Percentiles rank a stretch among this genome's conserved stretches.
phyloP scores from a whole-genome alignment of 2,113 vertebrate species.

The Motacilla tschutschensis region DNA sequence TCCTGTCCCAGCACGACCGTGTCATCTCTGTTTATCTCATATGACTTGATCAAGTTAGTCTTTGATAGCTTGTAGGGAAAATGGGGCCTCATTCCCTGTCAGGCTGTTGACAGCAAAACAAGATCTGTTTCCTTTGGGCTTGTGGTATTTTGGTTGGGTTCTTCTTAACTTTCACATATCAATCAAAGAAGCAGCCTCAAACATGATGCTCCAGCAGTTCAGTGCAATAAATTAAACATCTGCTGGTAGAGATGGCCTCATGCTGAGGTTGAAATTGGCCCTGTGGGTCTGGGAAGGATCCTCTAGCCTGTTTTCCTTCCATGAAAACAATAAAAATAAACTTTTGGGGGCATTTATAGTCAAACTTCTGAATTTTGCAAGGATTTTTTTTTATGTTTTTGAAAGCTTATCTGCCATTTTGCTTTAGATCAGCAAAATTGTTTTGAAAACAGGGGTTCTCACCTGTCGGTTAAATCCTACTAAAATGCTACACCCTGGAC shows the following conservation, averaged over 20 bases:
- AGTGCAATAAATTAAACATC: background rate
- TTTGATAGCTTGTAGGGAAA: constrained; percentile 6
- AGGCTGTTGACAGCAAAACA: constrained; percentile 48
- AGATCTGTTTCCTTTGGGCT: constrained; percentile 23
- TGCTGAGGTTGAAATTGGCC: background rate
- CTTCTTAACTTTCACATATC: constrained; percentile 3
- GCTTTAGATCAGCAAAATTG: background rate
- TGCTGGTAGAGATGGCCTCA: background rate
- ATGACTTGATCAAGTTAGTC: constrained; percentile 14
- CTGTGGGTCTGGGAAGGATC: background rate
- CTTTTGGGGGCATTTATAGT: background rate
- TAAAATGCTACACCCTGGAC: background rate
- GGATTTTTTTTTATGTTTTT: background rate
- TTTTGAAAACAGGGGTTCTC: background rate
- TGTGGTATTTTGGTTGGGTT: background rate
- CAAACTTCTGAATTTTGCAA: background rate
- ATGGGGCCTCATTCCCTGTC: constrained; percentile 5
- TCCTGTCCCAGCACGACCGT: constrained; percentile 46
- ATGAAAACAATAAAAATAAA: background rate
- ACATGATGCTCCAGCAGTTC: background rate
- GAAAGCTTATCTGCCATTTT: background rate
- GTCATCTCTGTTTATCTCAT: constrained; percentile 38
- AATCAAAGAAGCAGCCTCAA: background rate
- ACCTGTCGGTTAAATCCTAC: background rate
- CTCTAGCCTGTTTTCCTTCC: background rate